Base-by-base conservation (phyloP, 2,797 vertebrate species). In the Enteromius mattozi region DNA sequence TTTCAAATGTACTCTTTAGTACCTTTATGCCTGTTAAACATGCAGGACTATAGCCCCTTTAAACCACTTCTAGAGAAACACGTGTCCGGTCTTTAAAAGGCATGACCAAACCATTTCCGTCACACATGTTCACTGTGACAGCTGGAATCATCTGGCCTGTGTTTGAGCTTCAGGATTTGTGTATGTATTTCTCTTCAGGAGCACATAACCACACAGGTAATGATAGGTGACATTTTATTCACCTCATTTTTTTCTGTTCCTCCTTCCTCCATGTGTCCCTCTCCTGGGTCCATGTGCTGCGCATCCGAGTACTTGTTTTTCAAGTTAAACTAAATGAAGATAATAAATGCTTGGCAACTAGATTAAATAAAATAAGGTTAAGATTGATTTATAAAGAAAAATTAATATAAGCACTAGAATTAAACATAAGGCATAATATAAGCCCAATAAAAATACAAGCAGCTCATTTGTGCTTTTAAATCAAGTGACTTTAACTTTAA, bases 271-370 rank as follows among this genome's bases (percentile, higher is more conserved):
- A n/a, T 30, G 79, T 33, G 80, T 81, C 66, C 24, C 56, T 82
- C 40, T 82, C 54, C 27, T 47, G 47, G 27, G 77, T 63, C 61
- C 19, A 30, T 8, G 70, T 49, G 40, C 65, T 86, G 79, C 47
- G 66, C 80, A 70, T 72, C 74, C 13, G 19, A 85, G 51, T 71
- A 40, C 42, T 82, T 84, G 84, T 87, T 89, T 89, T 33, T 47
- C 1, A 51, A 51, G 2, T 19, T 51, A 19, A 51, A 51, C 49
- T 51, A 51, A 33, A 33, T 33, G 33, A 33, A 33, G n/a, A n/a
- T n/a, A 33, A 33, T 2, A 33, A 33, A 33, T 33, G 33, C 33
- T 33, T 33, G 33, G 33, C 33, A 33, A 33, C 33, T 33, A 33
- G 33, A 33, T 33, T 33, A 33, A 33, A 33, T 33, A 33, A 33